These are phyloP conservation scores for Anaspis maculata DNA, from an alignment of 2,888 invertebrate genomes.

Conservation along the genomic window DNA sequence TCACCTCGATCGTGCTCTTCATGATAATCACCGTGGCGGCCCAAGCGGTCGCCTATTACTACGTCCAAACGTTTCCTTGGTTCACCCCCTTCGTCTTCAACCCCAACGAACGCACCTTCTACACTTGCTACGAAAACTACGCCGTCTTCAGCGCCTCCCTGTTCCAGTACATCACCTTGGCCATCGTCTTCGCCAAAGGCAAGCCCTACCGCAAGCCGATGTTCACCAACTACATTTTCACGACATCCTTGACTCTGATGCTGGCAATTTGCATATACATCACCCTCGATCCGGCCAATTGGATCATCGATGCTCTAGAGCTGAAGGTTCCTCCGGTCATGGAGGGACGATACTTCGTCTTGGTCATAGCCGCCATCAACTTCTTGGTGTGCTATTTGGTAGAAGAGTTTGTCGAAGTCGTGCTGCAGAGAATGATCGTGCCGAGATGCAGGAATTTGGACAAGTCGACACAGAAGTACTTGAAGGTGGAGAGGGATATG, in stretches of 20 bases:
- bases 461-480: slow-evolving; percentile 18
- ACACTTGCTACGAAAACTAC: slow-evolving; percentile 53
- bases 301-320: slow-evolving; percentile 50
- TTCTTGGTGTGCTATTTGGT: slow-evolving; percentile 49
- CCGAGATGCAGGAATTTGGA: slow-evolving; percentile 39
- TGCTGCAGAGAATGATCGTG: slow-evolving; percentile 41
- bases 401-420: slow-evolving; percentile 50
- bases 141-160: slow-evolving; percentile 53
- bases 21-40: slow-evolving; percentile 44
- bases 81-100: slow-evolving; percentile 45
- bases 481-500: slow-evolving; percentile 18
- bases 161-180: slow-evolving; percentile 59
- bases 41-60: slow-evolving; percentile 44
- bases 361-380: slow-evolving; percentile 46
- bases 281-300: slow-evolving; percentile 42
- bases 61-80: slow-evolving; percentile 48
- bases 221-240: slow-evolving; percentile 51
- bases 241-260: slow-evolving; percentile 43
- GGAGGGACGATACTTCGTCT: slow-evolving; percentile 37
- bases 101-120: slow-evolving; percentile 25
- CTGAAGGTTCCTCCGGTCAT: slow-evolving; percentile 56
- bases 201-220: slow-evolving; percentile 56
- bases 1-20: slow-evolving; percentile 48
- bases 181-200: slow-evolving; percentile 56
- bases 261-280: slow-evolving; percentile 46